phyloP scores from a whole-genome alignment of 2,888 invertebrate genomes.

The Endotricha flammealis region DNA sequence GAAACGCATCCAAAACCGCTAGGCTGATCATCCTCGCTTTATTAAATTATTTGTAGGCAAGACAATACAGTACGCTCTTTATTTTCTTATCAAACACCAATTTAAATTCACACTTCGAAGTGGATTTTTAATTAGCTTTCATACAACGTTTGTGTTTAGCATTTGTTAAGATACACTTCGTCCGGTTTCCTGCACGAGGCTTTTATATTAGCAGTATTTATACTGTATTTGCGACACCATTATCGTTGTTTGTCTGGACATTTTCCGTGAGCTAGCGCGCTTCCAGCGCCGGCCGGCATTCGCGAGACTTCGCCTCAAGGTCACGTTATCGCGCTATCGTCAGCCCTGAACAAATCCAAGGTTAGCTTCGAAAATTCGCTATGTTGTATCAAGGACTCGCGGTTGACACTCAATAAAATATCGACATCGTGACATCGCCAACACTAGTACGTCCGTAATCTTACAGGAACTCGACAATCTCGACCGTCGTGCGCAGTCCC shows the following conservation, averaged over 20 bases:
- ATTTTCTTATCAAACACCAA: constrained; percentile 16
- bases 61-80: constrained; percentile 1
- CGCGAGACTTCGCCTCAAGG: constrained; percentile 67
- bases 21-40: constrained; percentile 28
- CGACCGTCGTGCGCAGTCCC: constrained; percentile 48
- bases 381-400: constrained; percentile 26
- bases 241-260: constrained; percentile 68
- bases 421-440: constrained; percentile 33
- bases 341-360: constrained; percentile 64
- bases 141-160: constrained; percentile 3
- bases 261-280: constrained; percentile 64
- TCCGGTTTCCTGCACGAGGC: constrained; percentile 26
- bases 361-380: constrained; percentile 39
- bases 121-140: constrained; percentile 20
- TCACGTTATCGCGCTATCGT: constrained; percentile 75
- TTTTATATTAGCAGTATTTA: constrained; percentile 41
- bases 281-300: constrained; percentile 67
- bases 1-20: constrained; percentile 60
- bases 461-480: constrained; percentile 74
- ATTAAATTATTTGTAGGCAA: constrained; percentile 18
- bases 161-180: constrained; percentile 18
- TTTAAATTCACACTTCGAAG: constrained; percentile 20
- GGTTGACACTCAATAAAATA: constrained; percentile 25
- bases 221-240: constrained; percentile 46
- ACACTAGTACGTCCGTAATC: constrained; percentile 47